Evolutionary conservation across 2,113 vertebrate species (phyloP).

Genomic region (Actenoides lindsayi): DNA sequence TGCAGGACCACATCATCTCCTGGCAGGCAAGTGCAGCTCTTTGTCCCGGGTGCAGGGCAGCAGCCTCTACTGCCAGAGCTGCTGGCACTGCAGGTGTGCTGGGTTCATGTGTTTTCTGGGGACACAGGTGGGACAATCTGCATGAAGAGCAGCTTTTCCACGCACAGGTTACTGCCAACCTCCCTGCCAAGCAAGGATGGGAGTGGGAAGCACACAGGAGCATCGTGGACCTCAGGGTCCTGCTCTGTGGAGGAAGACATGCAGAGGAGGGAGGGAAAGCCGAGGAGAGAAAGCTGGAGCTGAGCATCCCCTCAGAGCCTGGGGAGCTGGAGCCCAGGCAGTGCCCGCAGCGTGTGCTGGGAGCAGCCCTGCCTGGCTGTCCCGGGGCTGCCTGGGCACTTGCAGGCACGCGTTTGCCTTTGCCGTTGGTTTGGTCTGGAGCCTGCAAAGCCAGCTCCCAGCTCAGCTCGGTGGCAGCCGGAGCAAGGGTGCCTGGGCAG

Average conservation of each 20-base stretch:
- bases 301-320: neutral
- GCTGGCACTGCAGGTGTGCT: neutral
- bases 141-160: neutral
- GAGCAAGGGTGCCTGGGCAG: neutral
- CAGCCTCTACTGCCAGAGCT: too few species aligned
- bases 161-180: neutral
- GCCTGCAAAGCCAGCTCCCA: accelerated
- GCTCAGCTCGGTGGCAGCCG: neutral
- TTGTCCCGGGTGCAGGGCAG: neutral
- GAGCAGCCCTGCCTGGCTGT: neutral
- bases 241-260: accelerated
- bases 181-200: neutral
- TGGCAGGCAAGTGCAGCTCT: accelerated
- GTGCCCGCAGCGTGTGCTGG: accelerated
- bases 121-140: neutral
- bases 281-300: neutral
- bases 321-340: too few species aligned
- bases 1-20: neutral
- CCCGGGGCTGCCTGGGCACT: neutral
- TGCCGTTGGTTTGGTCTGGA: neutral
- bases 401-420: neutral
- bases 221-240: neutral
- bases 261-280: neutral
- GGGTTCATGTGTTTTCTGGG: neutral
- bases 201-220: accelerated